Conservation (phyloP, 1,140 invertebrate genomes). For the Leguminivora glycinivorella region DNA sequence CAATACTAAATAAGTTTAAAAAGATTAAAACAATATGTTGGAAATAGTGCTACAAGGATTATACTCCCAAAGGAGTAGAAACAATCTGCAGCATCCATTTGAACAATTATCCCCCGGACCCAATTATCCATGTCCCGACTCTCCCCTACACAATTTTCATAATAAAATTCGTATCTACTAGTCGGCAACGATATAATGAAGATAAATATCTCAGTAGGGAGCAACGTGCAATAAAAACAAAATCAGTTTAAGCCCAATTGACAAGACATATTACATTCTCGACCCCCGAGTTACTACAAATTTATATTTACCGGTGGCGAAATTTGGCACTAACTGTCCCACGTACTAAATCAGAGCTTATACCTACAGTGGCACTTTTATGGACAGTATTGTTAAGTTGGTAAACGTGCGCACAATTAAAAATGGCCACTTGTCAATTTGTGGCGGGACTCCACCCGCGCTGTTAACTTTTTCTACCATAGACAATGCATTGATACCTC, state of each 20-base stretch:
- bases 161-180: conserved; percentile 72
- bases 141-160: conserved; percentile 68
- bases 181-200: conserved; percentile 65
- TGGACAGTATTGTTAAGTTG: conserved; percentile 6
- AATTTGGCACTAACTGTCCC: neutral
- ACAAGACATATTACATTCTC: conserved; percentile 60
- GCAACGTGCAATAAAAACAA: conserved; percentile 63
- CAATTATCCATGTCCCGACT: conserved; percentile 66
- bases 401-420: conserved; percentile 42
- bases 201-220: conserved; percentile 73
- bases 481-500: conserved; percentile 49
- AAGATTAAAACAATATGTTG: conserved; percentile 25
- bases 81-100: conserved; percentile 60
- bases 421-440: conserved; percentile 62
- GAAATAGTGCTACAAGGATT: neutral
- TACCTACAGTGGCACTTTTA: neutral
- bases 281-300: conserved; percentile 27
- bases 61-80: conserved; percentile 51
- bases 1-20: conserved; percentile 12
- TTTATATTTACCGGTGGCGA: neutral
- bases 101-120: conserved; percentile 69
- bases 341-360: neutral
- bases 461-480: conserved; percentile 44
- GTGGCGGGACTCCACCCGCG: conserved; percentile 60
- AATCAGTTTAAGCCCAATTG: conserved; percentile 74